Evolutionary conservation across 2,797 vertebrate species (phyloP).

Genomic region (Apogon hyalosoma): DNA sequence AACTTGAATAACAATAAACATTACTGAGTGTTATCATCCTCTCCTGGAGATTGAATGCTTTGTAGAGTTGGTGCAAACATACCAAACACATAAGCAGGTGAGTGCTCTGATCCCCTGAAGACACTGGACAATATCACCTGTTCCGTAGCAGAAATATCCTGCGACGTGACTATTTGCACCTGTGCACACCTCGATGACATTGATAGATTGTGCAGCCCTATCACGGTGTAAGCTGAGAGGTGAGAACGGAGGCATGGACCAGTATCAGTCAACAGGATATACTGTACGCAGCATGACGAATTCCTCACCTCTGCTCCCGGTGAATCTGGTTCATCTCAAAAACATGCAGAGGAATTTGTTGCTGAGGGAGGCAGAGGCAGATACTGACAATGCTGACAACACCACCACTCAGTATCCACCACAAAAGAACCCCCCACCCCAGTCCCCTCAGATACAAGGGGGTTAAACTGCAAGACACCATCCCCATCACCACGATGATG

Average conservation of each 20-base stretch:
- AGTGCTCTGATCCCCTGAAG: no score
- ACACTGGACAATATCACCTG: no score
- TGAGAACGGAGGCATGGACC: constrained; percentile 47
- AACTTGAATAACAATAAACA: no score
- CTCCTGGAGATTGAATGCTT: no score
- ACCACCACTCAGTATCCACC: constrained; percentile 62
- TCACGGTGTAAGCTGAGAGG: not conserved
- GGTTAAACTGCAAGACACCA: constrained; percentile 59
- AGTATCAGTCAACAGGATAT: constrained; percentile 47
- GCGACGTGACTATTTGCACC: no score
- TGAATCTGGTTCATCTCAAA: constrained; percentile 25
- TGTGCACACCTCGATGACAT: no score
- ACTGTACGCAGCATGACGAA: constrained; percentile 15
- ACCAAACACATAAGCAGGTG: no score
- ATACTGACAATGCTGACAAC: constrained; percentile 70
- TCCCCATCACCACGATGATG: constrained; percentile 64
- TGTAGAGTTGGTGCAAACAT: no score
- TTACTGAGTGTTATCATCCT: no score
- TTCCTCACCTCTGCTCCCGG: constrained; percentile 18
- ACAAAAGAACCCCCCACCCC: constrained; percentile 45
- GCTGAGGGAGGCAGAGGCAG: constrained; percentile 52
- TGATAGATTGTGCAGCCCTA: not conserved
- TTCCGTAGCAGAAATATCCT: no score
- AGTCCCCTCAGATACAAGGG: constrained; percentile 47
- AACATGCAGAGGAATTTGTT: constrained; percentile 47